Evolutionary conservation across 2,797 vertebrate species (phyloP).

Genomic region (Micrastur ruficollis): DNA sequence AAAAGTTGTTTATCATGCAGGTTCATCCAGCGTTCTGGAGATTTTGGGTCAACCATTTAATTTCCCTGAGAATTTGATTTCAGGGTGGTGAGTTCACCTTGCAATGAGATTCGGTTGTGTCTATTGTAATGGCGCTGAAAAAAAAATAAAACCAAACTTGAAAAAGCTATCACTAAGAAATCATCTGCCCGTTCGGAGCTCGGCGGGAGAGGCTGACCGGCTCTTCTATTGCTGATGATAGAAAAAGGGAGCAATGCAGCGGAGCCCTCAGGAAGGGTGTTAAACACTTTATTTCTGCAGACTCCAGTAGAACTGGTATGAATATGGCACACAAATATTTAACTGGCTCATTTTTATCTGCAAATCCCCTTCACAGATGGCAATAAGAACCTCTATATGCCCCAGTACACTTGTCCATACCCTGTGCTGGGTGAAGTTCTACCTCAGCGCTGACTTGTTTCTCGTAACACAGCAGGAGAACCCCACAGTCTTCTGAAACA

Average conservation of each 20-base stretch:
- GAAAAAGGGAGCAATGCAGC: not conserved
- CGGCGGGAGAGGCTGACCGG: not conserved
- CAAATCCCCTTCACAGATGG: not conserved
- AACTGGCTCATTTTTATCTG: not conserved
- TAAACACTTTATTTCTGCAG: not conserved
- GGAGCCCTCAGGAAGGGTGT: not conserved
- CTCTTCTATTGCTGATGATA: conserved; percentile 39
- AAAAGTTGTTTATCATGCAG: not conserved
- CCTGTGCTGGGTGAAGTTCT: not conserved
- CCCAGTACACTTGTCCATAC: not conserved
- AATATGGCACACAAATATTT: not conserved
- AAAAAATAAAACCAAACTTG: not conserved
- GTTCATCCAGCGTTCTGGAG: not conserved
- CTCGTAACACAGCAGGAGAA: not conserved
- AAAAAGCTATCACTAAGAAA: not conserved
- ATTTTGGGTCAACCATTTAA: not conserved
- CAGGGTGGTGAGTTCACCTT: not conserved
- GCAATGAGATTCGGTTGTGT: not conserved
- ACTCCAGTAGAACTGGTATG: not conserved
- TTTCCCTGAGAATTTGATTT: not conserved
- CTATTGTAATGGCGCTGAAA: not conserved
- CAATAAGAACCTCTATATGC: not conserved
- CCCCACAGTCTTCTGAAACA: not conserved
- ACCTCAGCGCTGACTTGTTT: not conserved
- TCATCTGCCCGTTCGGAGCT: not conserved